Conservation (phyloP, 2,888 invertebrate species). For the Amiota communis region DNA sequence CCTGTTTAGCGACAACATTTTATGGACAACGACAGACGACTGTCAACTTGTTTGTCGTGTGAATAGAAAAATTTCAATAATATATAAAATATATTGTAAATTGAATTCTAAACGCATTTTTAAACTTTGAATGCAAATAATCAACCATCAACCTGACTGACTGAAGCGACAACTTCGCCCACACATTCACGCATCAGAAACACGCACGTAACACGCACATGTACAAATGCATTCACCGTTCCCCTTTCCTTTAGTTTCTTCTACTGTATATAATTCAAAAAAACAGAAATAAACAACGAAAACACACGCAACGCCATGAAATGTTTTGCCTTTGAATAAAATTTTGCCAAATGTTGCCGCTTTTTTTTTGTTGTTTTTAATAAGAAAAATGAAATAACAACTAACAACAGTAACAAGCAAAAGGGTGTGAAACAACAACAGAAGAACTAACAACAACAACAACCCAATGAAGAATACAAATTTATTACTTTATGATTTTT, state of each 20-base stretch:
- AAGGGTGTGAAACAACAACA: neutral
- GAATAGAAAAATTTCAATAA: neutral
- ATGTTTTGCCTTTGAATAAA: neutral
- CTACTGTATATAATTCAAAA: too few species aligned
- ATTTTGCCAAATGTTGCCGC: conserved; percentile 17
- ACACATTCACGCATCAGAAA: neutral
- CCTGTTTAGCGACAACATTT: conserved; percentile 42
- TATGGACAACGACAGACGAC: neutral
- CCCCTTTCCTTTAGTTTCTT: too few species aligned
- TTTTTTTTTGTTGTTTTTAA: neutral
- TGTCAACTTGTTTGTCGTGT: too few species aligned
- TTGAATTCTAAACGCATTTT: too few species aligned
- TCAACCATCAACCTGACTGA: too few species aligned
- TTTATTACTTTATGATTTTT: neutral
- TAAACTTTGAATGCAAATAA: too few species aligned
- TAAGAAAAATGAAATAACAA: too few species aligned
- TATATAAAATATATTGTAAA: too few species aligned
- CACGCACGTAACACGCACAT: conserved; percentile 36
- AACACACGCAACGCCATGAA: conserved; percentile 20
- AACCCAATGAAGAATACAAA: neutral
- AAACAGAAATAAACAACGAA: conserved; percentile 6
- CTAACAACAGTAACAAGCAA: neutral
- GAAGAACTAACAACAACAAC: neutral
- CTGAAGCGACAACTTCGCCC: too few species aligned
- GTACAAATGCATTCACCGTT: neutral